Evolutionary conservation across 2,113 vertebrate genomes (phyloP).

Genomic region (Rattus norvegicus): GRCr8 NC_086032.1:73467001-73467500

Average conservation of each 20-base stretch:
- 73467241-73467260: conserved; percentile 42
- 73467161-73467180: conserved; percentile 32
- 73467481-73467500: not conserved
- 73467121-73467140: not conserved
- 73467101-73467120: conserved; percentile 28
- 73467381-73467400: not conserved
- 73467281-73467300: conserved; percentile 44
- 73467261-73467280: conserved; percentile 35
- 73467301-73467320: not conserved
- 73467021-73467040: not conserved
- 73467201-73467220: conserved; percentile 13
- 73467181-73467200: conserved; percentile 15
- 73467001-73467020: conserved; percentile 32
- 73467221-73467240: conserved; percentile 7
- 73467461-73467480: conserved; percentile 24
- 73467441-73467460: conserved; percentile 36
- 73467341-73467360: conserved; percentile 49
- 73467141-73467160: not conserved
- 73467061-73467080: conserved; percentile 14
- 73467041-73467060: conserved; percentile 12
- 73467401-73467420: not conserved
- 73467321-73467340: not conserved
- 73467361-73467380: not conserved
- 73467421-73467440: conserved; percentile 15
- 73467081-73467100: conserved; percentile 6